Base-by-base conservation (phyloP, 2,113 vertebrate genomes). In the Hemicordylus capensis region DNA sequence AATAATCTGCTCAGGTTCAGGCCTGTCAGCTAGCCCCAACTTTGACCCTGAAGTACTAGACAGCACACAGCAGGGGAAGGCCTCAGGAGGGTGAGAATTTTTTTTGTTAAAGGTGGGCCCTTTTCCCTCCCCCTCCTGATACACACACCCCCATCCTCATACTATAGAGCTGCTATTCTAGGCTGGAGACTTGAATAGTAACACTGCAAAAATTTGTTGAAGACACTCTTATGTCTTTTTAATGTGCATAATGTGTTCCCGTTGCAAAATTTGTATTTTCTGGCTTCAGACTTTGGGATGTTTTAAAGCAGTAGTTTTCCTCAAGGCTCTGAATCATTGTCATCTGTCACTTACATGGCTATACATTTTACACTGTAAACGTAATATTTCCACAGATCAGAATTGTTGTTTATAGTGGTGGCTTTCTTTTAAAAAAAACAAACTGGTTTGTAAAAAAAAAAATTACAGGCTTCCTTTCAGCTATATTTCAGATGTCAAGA, bases 381-480 rank as follows among this genome's bases (percentile, higher is more conserved):
- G 10, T 70, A 79, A 76, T 42, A 15, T 87, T 46, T 89, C 67
- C 0, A 6, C 37, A 64, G 75, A 34, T 0, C 0, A 22, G n/a
- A 11, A 44, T 70, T 39, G 56, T 87, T 0, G 0, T 1, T 44
- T 86, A 37, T 70, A 85, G 20, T 85, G 89, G 86, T 37, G 76
- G 81, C 81, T 76, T 67, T 80, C n/a, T 26, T 39, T 11, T 9
- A 56, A 59, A 54, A 42, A 24, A 20, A 81, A 42, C 39, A 64
- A 28, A 66, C 37, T 31, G 63, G 69, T 61, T 54, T 81, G 10
- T 76, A 88, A 86, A 80, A 54, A 80, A 54, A 74, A 67, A 86
- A 89, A 89, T 87, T 64, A 89, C 81, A 88, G 79, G 6, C 75
- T 63, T 78, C 87, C 86, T 87, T 87, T 92, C 84, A 88, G 86